Evolutionary conservation across 2,797 vertebrate genomes (phyloP), one percentile per base, ranked within the genome.

Genomic region (Gymnopithys bicolor): DNA sequence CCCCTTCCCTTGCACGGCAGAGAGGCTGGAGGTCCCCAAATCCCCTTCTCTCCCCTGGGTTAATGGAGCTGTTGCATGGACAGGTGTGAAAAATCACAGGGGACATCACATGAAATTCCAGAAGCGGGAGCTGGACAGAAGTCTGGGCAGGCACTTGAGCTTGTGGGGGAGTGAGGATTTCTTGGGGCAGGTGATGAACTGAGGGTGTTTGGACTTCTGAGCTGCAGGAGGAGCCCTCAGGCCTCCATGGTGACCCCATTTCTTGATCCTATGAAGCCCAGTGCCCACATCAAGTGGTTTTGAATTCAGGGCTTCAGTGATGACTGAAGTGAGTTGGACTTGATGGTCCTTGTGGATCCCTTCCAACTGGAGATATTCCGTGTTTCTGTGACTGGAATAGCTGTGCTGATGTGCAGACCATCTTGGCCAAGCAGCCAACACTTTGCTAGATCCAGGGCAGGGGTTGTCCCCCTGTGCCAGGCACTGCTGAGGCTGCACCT

Each of bases 201-300:
- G 60, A 49, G 39, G 4, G 28, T 10, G 62, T 2, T 0, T 8
- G 63, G 52, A 5, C 13, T 33, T 58, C 32, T 80, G 84, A 69
- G 66, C 62, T 84, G 64, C 84, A 60, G 60, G 66, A 63, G 28
- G 84, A 75, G 70, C 53, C 41, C 17, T 1, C 7, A 52, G 52
- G 9, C 35, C 51, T 45, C 45, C 1, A 1, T 21, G 25, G 33
- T 14, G 23, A 59, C 24, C 79, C 53, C 37, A 5, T 62, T 46
- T 33, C 48, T 76, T 30, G 60, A 22, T 19, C 75, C 78, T 55
- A 0, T 2, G 5, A 58, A 95, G 28, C 48, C 33, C 75, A 27
- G 17, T 3, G 2, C 22, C 28, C 21, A 7, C 2, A 0, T 2
- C 1, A 0, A 8, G 10, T 11, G 6, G 4, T 84, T 77, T 0